Conservation (phyloP, 1,140 invertebrate species). For the Drusus annulatus region DNA sequence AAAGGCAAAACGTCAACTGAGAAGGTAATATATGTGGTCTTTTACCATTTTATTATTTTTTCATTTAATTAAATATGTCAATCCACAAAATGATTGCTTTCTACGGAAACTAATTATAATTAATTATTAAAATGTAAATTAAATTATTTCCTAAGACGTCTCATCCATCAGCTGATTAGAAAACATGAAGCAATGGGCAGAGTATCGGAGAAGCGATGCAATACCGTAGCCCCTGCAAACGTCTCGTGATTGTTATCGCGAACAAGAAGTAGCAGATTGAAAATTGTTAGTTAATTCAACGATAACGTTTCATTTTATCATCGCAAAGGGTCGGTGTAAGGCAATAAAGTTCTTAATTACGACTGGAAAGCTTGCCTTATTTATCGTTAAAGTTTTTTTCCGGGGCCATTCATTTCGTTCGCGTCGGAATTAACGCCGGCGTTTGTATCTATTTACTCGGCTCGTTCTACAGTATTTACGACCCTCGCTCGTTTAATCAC, state of each 20-base stretch:
- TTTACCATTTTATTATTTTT: too few relatives aligned
- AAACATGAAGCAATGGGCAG: too few relatives aligned
- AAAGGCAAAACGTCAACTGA: too few relatives aligned
- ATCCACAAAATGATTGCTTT: too few relatives aligned
- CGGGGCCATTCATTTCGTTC: constrained; percentile 24
- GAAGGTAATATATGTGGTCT: too few relatives aligned
- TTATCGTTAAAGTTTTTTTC: constrained; percentile 54
- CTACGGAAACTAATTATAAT: too few relatives aligned
- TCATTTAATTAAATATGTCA: too few relatives aligned
- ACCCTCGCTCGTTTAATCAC: constrained; percentile 30
- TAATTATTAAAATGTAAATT: too few relatives aligned
- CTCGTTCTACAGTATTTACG: constrained; percentile 10
- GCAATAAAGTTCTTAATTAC: constrained; percentile 58
- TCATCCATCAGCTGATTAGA: too few relatives aligned
- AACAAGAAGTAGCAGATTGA: constrained; percentile 48
- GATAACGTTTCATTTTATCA: constrained; percentile 53
- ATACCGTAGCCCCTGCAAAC: background rate
- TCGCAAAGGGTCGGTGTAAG: constrained; percentile 25
- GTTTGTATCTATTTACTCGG: constrained; percentile 37
- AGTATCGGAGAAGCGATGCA: too few relatives aligned
- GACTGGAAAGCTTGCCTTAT: constrained; percentile 49
- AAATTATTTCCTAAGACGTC: too few relatives aligned
- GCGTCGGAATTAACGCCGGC: constrained; percentile 36
- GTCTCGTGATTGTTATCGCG: constrained; percentile 8
- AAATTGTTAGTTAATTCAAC: constrained; percentile 50